Percentiles rank a stretch among this genome's conserved stretches.
Evolutionary conservation across 2,888 invertebrate genomes (phyloP).

Genomic region (Pachycephus smyrnensis): DNA sequence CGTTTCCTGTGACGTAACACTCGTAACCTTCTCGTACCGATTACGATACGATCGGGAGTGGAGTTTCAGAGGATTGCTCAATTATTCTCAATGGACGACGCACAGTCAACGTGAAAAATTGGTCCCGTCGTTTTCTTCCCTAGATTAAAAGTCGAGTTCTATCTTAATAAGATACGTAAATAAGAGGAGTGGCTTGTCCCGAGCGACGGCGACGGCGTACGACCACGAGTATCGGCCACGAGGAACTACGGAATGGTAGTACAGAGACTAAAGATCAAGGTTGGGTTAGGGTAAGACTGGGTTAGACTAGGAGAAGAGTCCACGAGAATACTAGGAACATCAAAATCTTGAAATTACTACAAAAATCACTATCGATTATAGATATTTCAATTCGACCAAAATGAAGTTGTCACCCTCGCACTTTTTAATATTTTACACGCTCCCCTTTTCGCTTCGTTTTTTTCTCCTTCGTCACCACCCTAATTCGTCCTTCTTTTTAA

Average conservation of each 20-base stretch:
- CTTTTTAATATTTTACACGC: background rate
- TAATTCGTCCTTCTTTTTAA: background rate
- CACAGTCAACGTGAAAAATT: slow-evolving; percentile 16
- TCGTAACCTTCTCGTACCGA: background rate
- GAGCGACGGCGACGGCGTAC: background rate
- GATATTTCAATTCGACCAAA: background rate
- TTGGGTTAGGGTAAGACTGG: background rate
- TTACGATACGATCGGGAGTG: background rate
- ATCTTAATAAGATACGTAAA: background rate
- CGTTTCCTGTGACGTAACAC: background rate
- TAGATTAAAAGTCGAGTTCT: background rate
- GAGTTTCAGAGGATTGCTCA: background rate
- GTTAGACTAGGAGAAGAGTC: background rate
- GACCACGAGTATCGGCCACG: background rate
- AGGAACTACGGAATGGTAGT: background rate
- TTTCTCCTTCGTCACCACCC: background rate
- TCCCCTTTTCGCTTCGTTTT: background rate
- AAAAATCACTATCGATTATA: background rate
- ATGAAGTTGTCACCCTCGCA: background rate
- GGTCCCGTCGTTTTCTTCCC: background rate
- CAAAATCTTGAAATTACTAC: background rate
- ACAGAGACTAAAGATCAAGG: background rate
- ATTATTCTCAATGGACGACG: slow-evolving; percentile 7
- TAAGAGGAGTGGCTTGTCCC: background rate
- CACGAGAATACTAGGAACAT: background rate